Conservation (phyloP, 1,140 invertebrate genomes). For the Penaeus japonicus region DNA sequence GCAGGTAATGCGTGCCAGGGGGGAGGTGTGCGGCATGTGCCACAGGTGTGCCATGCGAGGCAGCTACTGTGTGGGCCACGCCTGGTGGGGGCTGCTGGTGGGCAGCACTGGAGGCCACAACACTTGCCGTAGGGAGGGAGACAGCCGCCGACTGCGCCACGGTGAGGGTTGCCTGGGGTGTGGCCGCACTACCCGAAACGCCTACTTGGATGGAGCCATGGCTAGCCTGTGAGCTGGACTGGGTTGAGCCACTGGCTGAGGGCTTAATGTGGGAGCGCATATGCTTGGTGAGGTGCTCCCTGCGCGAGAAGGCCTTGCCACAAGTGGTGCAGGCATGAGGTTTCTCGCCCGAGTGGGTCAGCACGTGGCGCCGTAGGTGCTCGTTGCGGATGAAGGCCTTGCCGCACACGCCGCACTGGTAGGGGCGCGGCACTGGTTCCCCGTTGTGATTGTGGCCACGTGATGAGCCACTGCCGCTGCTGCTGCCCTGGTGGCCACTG, state of each 20-base stretch:
- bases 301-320: constrained; percentile 59
- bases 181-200: constrained; percentile 23
- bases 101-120: constrained; percentile 42
- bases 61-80: constrained; percentile 45
- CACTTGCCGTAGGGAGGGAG: constrained; percentile 36
- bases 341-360: constrained; percentile 68
- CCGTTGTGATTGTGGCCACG: constrained; percentile 42
- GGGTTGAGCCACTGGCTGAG: constrained; percentile 1
- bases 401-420: constrained; percentile 73
- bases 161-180: constrained; percentile 27
- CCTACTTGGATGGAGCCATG: constrained; percentile 43
- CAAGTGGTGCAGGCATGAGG: constrained; percentile 84
- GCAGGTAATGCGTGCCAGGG: constrained; percentile 53
- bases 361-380: constrained; percentile 58
- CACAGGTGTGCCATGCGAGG: constrained; percentile 46
- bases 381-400: constrained; percentile 78
- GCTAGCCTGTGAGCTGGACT: constrained; percentile 38
- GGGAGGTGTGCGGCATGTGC: constrained; percentile 54
- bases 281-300: constrained; percentile 60
- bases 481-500: constrained; percentile 19
- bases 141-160: constrained; percentile 48
- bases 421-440: constrained; percentile 57
- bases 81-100: constrained; percentile 45
- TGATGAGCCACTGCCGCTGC: constrained; percentile 32
- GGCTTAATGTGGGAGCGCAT: constrained; percentile 55